These are phyloP conservation scores for Sebastes fasciatus DNA, from an alignment of 2,113 vertebrate species.

Conservation along the genomic window DNA sequence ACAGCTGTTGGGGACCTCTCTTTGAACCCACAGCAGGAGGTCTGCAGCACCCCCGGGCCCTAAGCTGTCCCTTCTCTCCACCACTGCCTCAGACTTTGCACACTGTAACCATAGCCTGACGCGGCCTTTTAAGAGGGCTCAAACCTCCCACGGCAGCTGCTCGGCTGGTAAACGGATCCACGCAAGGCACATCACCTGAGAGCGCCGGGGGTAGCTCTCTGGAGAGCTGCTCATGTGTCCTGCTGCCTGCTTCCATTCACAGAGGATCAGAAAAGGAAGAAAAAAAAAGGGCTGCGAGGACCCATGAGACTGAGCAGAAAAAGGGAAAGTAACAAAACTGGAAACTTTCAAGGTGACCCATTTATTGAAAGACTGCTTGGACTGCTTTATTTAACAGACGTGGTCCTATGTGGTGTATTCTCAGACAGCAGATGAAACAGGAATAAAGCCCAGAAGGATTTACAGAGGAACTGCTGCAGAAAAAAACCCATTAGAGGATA, in stretches of 20 bases:
- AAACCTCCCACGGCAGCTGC: constrained; percentile 80
- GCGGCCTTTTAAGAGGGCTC: constrained; percentile 77
- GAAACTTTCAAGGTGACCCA: constrained; percentile 47
- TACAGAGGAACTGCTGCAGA: background rate
- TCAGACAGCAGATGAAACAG: constrained; percentile 5
- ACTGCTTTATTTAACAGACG: constrained; percentile 21
- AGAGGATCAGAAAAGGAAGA: constrained; percentile 49
- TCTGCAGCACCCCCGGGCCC: constrained; percentile 54
- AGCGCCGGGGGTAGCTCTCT: constrained; percentile 72
- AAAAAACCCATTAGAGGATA: background rate
- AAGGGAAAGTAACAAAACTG: constrained; percentile 20
- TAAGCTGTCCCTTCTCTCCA: constrained; percentile 50
- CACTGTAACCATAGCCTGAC: constrained; percentile 80
- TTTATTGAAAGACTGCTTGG: constrained; percentile 10
- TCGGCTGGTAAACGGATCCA: constrained; percentile 81
- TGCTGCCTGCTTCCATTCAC: constrained; percentile 36
- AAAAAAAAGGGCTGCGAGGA: constrained; percentile 7
- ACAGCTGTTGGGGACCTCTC: constrained; percentile 83
- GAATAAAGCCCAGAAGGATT: background rate
- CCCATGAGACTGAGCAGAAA: constrained; percentile 31
- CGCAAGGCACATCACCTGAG: constrained; percentile 77
- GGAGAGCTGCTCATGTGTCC: constrained; percentile 79
- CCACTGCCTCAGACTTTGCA: constrained; percentile 44
- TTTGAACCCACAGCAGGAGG: constrained; percentile 82
- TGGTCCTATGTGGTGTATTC: background rate